Evolutionary conservation across 2,113 vertebrate genomes (phyloP).

Genomic region (Pedetes capensis): DNA sequence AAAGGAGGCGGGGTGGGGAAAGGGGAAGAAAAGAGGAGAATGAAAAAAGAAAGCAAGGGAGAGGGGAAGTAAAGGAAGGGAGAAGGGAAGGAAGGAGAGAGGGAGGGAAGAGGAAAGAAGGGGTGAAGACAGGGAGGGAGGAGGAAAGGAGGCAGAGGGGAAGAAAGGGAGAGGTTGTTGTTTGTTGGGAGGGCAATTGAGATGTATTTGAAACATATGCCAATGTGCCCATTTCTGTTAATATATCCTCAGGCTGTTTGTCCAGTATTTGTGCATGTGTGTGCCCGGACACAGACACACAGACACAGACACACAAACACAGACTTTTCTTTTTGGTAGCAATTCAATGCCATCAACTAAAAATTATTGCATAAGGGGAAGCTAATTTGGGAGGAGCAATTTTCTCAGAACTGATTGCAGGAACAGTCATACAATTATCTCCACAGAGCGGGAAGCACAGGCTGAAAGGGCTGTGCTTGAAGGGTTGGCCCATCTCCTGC

Average conservation of each 20-base stretch:
- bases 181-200: background rate
- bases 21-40: background rate
- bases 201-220: background rate
- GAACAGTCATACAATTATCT: constrained; percentile 66
- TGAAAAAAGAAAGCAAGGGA: fast-evolving
- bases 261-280: background rate
- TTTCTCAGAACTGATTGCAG: constrained; percentile 74
- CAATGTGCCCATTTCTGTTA: background rate
- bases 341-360: constrained; percentile 57
- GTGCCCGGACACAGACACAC: background rate
- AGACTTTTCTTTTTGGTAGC: background rate
- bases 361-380: constrained; percentile 72
- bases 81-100: no score
- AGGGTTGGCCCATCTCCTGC: background rate
- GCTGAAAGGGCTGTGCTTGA: background rate
- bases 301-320: background rate
- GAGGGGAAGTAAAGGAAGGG: fast-evolving
- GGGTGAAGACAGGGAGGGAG: background rate
- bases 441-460: background rate
- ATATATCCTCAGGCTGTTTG: background rate
- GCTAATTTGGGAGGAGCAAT: constrained; percentile 76
- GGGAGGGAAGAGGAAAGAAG: background rate
- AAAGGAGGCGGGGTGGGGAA: no score
- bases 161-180: background rate
- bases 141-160: fast-evolving